Base-by-base conservation (phyloP, 2,888 invertebrate genomes). In the Stomorhina lunata region DNA sequence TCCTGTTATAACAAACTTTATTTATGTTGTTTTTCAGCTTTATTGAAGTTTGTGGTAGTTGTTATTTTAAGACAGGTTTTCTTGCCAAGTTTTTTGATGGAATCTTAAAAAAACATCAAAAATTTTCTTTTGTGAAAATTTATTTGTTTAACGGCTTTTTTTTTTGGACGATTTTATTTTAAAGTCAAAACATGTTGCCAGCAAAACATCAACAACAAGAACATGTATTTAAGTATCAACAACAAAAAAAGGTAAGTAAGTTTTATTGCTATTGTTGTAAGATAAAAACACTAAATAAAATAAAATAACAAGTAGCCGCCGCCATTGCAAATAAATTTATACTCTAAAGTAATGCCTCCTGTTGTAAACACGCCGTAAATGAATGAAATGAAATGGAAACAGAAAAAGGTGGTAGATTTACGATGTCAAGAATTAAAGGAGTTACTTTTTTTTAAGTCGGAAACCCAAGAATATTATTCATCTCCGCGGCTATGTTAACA, bases 301-400 rank as follows among this genome's bases (percentile, higher is more conserved):
- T 27, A 25, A 37, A 25, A 34, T 43, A 53, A n/a, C n/a, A n/a
- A n/a, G n/a, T n/a, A n/a, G n/a, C n/a, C n/a, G 69, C 61, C 55
- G 53, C 53, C 27, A 65, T 50, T 57, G 71, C 34, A 27, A 53
- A 53, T n/a, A n/a, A n/a, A n/a, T n/a, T n/a, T n/a, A n/a, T 63
- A 73, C 45, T 34, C 27, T 17, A 57, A 71, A 71, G 17, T 66
- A 57, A n/a, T n/a, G n/a, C n/a, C n/a, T n/a, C 29, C 27, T 57
- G 65, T 61, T 73, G 66, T 73, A 80, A 80, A 73, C 73, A 80
- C 72, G 73, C 61, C 50, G 53, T 53, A 73, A 73, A 73, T 53
- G 40, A 63, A 37, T 48, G 17, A 66, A 61, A 34, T 2, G 27
- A 29, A 40, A 20, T 40, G 53, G 20, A 22, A 57, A 27, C 15